These are phyloP conservation scores for Eudyptes chrysolophus DNA, from an alignment of 2,113 vertebrate species.

Conservation along the genomic window DNA sequence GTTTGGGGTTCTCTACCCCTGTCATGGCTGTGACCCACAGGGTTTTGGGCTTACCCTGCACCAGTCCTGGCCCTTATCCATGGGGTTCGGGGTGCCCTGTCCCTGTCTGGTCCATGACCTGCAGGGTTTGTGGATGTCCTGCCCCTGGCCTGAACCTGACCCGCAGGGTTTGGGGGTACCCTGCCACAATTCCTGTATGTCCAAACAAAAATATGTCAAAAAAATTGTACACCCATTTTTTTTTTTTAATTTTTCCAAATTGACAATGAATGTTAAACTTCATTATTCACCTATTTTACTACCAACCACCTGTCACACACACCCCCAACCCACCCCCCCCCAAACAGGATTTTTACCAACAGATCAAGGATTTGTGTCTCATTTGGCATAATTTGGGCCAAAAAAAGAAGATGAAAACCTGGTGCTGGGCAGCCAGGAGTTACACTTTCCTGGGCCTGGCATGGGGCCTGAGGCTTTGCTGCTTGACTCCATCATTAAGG, in stretches of 20 bases:
- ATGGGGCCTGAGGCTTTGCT: background rate
- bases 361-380: background rate
- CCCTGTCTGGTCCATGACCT: background rate
- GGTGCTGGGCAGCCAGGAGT: background rate
- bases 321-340: background rate
- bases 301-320: background rate
- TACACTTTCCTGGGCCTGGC: background rate
- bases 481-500: background rate
- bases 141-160: background rate
- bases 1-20: too few species aligned
- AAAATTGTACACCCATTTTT: background rate
- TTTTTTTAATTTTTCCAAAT: background rate
- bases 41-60: too few species aligned
- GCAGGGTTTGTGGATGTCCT: too few species aligned
- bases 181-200: background rate
- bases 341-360: background rate
- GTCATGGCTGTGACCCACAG: too few species aligned
- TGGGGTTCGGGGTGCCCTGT: background rate
- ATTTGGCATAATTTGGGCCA: background rate
- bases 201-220: background rate
- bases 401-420: background rate
- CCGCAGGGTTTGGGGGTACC: too few species aligned
- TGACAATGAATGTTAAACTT: background rate
- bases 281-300: background rate
- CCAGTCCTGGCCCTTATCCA: background rate